Percentiles rank a stretch among this genome's conserved stretches.
These are phyloP conservation scores for Xestia sexstrigata DNA, from an alignment of 2,888 invertebrate genomes.

Conservation along the genomic window DNA sequence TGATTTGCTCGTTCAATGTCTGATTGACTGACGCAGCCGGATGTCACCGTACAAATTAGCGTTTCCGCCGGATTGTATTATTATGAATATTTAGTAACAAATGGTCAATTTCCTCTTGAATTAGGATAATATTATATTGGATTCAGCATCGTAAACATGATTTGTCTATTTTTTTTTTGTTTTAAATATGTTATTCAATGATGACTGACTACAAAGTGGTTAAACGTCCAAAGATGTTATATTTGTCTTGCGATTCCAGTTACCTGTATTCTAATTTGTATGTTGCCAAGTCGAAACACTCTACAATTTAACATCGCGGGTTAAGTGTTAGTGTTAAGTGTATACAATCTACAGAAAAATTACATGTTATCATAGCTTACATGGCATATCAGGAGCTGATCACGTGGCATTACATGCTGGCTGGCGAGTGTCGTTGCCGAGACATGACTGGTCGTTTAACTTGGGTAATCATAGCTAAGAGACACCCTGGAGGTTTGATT, in stretches of 20 bases:
- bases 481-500: slow-evolving; percentile 1
- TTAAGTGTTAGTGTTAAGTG: slow-evolving; percentile 39
- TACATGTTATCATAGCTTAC: slow-evolving; percentile 41
- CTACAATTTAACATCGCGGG: slow-evolving; percentile 11
- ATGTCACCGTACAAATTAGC: slow-evolving; percentile 43
- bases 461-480: slow-evolving; percentile 31
- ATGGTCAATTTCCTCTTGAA: slow-evolving; percentile 40
- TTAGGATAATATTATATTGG: neutral
- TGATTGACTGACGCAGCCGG: slow-evolving; percentile 47
- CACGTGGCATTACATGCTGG: slow-evolving; percentile 54
- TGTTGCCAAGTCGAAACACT: slow-evolving; percentile 37
- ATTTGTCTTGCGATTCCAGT: neutral
- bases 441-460: slow-evolving; percentile 31
- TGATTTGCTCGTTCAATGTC: slow-evolving; percentile 40
- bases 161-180: neutral
- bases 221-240: neutral
- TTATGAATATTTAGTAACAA: slow-evolving; percentile 53
- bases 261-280: slow-evolving; percentile 8
- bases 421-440: slow-evolving; percentile 39
- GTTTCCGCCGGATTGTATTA: slow-evolving; percentile 52
- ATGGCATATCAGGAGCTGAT: slow-evolving; percentile 33
- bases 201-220: neutral
- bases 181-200: neutral
- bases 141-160: slow-evolving; percentile 1
- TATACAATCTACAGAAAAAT: slow-evolving; percentile 56